Conservation (phyloP, 2,888 invertebrate genomes). For the Diplolepis rosae region DNA sequence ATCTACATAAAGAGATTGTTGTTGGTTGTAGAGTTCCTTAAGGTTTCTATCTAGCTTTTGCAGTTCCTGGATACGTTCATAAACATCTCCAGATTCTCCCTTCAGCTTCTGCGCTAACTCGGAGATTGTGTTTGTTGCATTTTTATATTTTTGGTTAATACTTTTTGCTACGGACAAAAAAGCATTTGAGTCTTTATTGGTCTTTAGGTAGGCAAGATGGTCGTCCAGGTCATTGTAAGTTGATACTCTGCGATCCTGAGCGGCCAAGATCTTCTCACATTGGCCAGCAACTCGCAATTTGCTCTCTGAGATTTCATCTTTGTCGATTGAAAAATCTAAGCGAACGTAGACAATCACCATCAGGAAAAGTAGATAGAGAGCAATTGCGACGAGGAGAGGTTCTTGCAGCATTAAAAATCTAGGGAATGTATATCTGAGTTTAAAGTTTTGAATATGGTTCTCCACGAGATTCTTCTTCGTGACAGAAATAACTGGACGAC, state of each 20-base stretch:
- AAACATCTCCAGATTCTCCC: slow-evolving; percentile 77
- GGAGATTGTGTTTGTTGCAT: slow-evolving; percentile 75
- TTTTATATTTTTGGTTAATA: slow-evolving; percentile 78
- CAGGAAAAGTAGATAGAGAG: slow-evolving; percentile 92
- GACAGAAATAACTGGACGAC: slow-evolving; percentile 91
- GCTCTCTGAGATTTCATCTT: slow-evolving; percentile 78
- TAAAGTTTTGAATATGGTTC: slow-evolving; percentile 96
- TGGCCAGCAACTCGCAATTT: slow-evolving; percentile 73
- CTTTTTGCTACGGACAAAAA: slow-evolving; percentile 76
- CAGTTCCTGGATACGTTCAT: slow-evolving; percentile 78
- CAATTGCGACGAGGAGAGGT: slow-evolving; percentile 90
- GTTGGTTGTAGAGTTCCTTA: slow-evolving; percentile 73
- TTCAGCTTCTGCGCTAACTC: slow-evolving; percentile 77
- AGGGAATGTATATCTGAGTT: slow-evolving; percentile 91
- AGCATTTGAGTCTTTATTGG: slow-evolving; percentile 76
- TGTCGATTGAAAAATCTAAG: slow-evolving; percentile 94
- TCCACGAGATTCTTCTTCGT: slow-evolving; percentile 92
- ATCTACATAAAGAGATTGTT: slow-evolving; percentile 77
- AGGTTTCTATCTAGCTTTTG: slow-evolving; percentile 76
- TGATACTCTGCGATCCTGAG: slow-evolving; percentile 78
- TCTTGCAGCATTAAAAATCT: slow-evolving; percentile 92
- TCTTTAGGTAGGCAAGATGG: slow-evolving; percentile 78
- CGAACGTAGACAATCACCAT: slow-evolving; percentile 95
- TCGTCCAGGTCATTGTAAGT: slow-evolving; percentile 79
- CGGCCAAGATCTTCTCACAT: slow-evolving; percentile 76